Evolutionary conservation across 92 coral and sea anemone genomes (phyloP).

Genomic region (Blastomussa wellsi): DNA sequence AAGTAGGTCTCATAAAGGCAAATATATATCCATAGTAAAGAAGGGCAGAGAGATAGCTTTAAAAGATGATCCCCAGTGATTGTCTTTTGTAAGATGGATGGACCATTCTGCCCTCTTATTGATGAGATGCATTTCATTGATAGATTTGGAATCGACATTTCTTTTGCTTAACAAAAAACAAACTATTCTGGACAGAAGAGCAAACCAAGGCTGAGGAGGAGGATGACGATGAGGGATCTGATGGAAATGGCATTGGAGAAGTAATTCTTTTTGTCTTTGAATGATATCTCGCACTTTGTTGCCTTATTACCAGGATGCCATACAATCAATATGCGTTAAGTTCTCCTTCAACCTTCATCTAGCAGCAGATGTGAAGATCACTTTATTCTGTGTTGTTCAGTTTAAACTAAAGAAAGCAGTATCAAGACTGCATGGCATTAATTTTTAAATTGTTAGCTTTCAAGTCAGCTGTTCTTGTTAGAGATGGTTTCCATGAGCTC

Average conservation of each 20-base stretch:
- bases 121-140: background rate
- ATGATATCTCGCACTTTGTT: background rate
- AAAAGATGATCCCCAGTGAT: background rate
- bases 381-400: too few relatives aligned
- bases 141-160: slow-evolving; percentile 97
- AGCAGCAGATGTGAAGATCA: background rate
- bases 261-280: slow-evolving; percentile 24
- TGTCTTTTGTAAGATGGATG: background rate
- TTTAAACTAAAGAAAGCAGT: too few relatives aligned
- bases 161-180: slow-evolving; percentile 86
- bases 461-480: too few relatives aligned
- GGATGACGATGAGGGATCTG: slow-evolving; percentile 82
- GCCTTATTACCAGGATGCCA: background rate
- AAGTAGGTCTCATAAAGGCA: too few relatives aligned
- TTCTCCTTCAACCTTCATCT: background rate
- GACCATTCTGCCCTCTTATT: background rate
- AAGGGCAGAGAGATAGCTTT: background rate
- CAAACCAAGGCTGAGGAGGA: slow-evolving; percentile 86
- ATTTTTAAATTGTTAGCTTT: too few relatives aligned
- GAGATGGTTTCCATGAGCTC: too few relatives aligned
- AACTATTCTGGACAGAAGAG: slow-evolving; percentile 96
- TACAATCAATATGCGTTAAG: background rate
- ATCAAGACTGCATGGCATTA: too few relatives aligned
- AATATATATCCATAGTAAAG: too few relatives aligned
- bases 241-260: slow-evolving; percentile 80